Percentiles rank a stretch among this genome's conserved stretches.
phyloP scores from a whole-genome alignment of 2,113 vertebrate genomes.

The Callaeas wilsoni region DNA sequence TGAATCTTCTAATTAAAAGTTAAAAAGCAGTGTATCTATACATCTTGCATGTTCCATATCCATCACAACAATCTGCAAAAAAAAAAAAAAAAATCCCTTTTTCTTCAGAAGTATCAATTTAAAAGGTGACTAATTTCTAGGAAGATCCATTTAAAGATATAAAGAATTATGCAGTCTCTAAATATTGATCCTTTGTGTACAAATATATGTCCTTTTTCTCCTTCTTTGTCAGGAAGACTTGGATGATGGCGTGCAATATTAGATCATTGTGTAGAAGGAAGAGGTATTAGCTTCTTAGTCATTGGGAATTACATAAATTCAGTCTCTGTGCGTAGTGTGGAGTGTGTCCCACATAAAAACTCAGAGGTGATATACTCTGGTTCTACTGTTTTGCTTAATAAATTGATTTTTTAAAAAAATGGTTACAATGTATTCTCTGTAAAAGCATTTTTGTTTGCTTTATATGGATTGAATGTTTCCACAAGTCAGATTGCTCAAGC shows the following conservation, averaged over 20 bases:
- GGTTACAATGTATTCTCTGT: background rate
- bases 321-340: background rate
- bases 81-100: background rate
- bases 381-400: background rate
- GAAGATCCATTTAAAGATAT: background rate
- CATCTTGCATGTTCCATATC: background rate
- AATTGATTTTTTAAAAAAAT: background rate
- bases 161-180: background rate
- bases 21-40: background rate
- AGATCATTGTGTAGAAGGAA: background rate
- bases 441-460: background rate
- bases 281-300: background rate
- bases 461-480: background rate
- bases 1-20: background rate
- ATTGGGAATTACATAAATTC: background rate
- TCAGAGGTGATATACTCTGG: background rate
- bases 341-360: background rate
- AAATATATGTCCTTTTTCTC: background rate
- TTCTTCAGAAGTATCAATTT: background rate
- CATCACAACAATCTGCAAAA: background rate
- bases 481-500: background rate
- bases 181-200: conserved; percentile 35
- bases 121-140: background rate
- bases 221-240: background rate
- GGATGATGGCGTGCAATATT: background rate